These are phyloP conservation scores for Axinella damicornis DNA, from an alignment of 37 sponge, comb jelly and placozoan genomes.

Conservation along the genomic window DNA sequence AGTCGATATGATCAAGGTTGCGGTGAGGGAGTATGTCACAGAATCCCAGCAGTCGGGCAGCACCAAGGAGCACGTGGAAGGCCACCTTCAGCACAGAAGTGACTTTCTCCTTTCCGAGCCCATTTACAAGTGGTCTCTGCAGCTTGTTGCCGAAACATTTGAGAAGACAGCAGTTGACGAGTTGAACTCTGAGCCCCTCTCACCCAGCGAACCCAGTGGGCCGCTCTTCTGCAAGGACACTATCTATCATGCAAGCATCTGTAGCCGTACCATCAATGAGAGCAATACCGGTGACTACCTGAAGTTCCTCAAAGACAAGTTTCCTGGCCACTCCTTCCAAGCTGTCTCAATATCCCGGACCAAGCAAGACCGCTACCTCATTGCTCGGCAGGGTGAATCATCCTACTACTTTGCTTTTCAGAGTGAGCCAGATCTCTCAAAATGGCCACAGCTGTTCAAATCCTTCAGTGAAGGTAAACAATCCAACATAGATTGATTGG, in stretches of 20 bases:
- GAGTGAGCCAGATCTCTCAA: constrained; percentile 27
- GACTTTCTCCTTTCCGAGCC: background rate
- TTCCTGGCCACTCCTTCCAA: constrained; percentile 4
- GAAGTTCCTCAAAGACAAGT: background rate
- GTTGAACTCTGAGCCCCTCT: background rate
- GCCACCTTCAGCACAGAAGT: background rate
- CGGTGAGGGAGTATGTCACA: too few relatives aligned
- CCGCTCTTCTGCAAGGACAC: background rate
- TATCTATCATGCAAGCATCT: constrained; percentile 16
- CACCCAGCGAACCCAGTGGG: background rate
- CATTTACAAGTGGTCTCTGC: background rate
- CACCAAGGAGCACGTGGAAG: background rate
- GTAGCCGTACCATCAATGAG: background rate
- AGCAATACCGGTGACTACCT: background rate
- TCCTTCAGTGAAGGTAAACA: background rate
- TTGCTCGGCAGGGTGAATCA: background rate
- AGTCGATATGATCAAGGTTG: too few relatives aligned
- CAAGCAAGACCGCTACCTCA: constrained; percentile 3
- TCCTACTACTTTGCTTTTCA: constrained; percentile 33
- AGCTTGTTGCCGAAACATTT: background rate
- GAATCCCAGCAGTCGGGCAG: too few relatives aligned
- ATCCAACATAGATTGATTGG: too few relatives aligned
- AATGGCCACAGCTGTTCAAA: constrained; percentile 28
- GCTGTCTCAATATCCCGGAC: background rate
- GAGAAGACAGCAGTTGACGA: background rate